Conservation (phyloP, 1,140 invertebrate species). For the Brachionus manjavacas region DNA sequence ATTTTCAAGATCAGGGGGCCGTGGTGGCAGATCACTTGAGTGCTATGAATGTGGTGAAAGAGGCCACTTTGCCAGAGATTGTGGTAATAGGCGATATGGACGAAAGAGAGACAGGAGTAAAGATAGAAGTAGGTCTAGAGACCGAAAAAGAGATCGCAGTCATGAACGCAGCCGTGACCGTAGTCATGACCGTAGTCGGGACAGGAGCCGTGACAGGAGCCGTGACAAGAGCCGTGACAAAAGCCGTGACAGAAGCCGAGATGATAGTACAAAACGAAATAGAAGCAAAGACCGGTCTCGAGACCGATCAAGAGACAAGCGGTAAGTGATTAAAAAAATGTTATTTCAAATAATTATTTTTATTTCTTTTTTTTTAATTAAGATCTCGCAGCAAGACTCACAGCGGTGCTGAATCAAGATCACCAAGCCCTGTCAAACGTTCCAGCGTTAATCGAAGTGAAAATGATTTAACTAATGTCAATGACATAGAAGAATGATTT, state of each 20-base stretch:
- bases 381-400: background rate
- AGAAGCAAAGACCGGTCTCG: no score
- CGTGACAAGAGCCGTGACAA: background rate
- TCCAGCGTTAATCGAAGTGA: background rate
- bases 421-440: background rate
- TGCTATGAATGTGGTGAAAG: constrained; percentile 87
- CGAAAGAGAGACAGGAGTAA: background rate
- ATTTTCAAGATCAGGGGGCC: constrained; percentile 13
- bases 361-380: no score
- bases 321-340: background rate
- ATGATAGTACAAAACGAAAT: background rate
- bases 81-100: constrained; percentile 50
- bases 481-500: background rate
- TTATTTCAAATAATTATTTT: no score
- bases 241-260: constrained; percentile 7
- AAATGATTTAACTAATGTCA: background rate
- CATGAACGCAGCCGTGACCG: background rate
- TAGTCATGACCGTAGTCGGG: background rate
- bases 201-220: background rate
- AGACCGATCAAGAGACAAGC: background rate
- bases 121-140: background rate
- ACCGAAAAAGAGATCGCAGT: background rate
- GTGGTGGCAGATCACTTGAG: background rate
- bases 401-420: background rate
- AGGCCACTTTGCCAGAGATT: constrained; percentile 85